These are phyloP conservation scores for Tenrec ecaudatus DNA, from an alignment of 2,113 vertebrate species.

Conservation along the genomic window DNA sequence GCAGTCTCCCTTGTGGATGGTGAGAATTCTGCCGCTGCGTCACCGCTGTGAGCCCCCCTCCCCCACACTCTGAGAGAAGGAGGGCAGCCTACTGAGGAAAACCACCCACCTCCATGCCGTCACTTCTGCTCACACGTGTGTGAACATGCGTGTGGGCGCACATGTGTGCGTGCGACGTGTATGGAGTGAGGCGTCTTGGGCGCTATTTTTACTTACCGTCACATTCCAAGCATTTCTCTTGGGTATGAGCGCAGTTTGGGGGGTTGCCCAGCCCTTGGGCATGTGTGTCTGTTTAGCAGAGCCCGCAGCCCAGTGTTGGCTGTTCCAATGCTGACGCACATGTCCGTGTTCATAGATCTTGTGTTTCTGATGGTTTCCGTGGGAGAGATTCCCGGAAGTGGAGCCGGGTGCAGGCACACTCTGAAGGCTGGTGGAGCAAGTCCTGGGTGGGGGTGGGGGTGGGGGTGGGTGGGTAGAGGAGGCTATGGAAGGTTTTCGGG, in stretches of 20 bases:
- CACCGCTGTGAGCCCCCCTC: background rate
- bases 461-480: background rate
- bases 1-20: background rate
- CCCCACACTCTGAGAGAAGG: background rate
- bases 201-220: too few species aligned
- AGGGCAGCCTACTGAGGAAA: background rate
- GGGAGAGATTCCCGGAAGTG: background rate
- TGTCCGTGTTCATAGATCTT: background rate
- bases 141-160: too few species aligned
- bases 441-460: too few species aligned
- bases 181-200: background rate
- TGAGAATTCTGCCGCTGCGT: background rate
- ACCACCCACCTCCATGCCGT: background rate
- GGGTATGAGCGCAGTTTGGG: too few species aligned
- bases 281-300: too few species aligned
- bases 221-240: too few species aligned
- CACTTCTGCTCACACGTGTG: background rate
- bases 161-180: background rate
- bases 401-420: accelerated
- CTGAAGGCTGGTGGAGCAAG: background rate
- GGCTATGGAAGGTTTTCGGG: background rate
- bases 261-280: too few species aligned
- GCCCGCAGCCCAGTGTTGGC: too few species aligned
- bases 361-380: background rate
- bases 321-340: background rate